Base-by-base conservation (phyloP, 2,888 invertebrate genomes). In the Busseola fusca region DNA sequence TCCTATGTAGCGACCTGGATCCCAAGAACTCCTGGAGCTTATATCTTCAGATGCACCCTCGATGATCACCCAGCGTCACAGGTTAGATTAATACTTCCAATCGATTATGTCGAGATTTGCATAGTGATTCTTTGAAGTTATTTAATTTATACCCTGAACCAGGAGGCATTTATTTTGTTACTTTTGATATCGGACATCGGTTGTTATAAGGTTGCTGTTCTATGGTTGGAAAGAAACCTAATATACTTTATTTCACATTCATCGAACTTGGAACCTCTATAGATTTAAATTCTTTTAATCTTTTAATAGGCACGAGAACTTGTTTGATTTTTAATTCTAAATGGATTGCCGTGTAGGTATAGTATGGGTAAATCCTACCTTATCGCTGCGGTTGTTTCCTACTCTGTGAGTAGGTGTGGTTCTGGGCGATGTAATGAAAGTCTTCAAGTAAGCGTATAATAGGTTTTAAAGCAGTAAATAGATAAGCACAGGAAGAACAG, bases 1-100 rank as follows among this genome's bases (percentile, higher is more conserved):
- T 97, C 97, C 27, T 98, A 98, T 92, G 96, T 96, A 67, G 98
- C 98, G 30, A 97, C 97, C 66, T 99, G 99, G 99, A 98, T 98
- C 10, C 99, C 99, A 0, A 97, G 98, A 52, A 97, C 97, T 4
- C 97, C 98, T n/a, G 99, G 99, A 16, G 97, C 97, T 91, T 99
- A 99, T 93, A 97, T 98, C 40, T 96, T 99, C 79, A 97, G 98
- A 72, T 98, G 99, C 82, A 97, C 97, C 54, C 97, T 99, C 69
- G 99, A 99, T 90, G 98, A 98, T 45, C 98, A 97, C 84, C 97
- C 97, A 14, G 96, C 97, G 91, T 96, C 97, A 69, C 97, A 97
- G 94, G 97, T 97, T 58, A 30, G 57, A 50, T 59, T 40, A 40
- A 48, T 56, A 42, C 16, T 37, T 52, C 42, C 3, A 42, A 69